Percentiles rank a stretch among this genome's conserved stretches.
Conservation (phyloP, 2,888 invertebrate species). For the Apodemia duryi region DNA sequence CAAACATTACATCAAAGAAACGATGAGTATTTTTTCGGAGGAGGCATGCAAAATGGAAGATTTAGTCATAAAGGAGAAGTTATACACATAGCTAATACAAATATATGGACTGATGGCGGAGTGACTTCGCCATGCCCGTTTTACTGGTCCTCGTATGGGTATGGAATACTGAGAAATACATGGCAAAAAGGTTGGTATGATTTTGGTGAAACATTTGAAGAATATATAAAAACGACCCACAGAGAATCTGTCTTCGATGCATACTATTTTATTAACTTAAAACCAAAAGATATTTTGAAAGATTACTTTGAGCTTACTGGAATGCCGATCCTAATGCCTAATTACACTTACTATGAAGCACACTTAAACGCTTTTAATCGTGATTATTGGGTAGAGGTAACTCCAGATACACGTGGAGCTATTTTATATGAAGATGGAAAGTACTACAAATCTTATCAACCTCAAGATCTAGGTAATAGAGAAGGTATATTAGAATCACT, state of each 20-base stretch:
- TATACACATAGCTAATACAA: conserved; percentile 58
- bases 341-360: conserved; percentile 65
- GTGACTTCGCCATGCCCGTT: conserved; percentile 68
- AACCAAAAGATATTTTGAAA: conserved; percentile 50
- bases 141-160: conserved; percentile 66
- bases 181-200: conserved; percentile 64
- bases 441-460: conserved; percentile 62
- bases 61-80: conserved; percentile 62
- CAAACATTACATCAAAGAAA: conserved; percentile 48
- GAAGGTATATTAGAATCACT: conserved; percentile 62
- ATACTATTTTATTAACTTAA: conserved; percentile 56
- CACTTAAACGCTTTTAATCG: conserved; percentile 69
- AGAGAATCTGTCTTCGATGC: conserved; percentile 53
- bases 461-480: conserved; percentile 51
- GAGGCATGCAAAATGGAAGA: conserved; percentile 71
- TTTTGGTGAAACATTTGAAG: conserved; percentile 45
- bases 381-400: conserved; percentile 67
- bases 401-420: conserved; percentile 41
- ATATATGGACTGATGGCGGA: conserved; percentile 61
- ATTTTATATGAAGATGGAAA: conserved; percentile 63
- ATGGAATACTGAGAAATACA: conserved; percentile 63
- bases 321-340: conserved; percentile 59
- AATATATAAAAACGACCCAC: conserved; percentile 45
- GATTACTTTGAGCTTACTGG: conserved; percentile 70
- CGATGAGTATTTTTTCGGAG: conserved; percentile 63